phyloP scores from a whole-genome alignment of 2,888 invertebrate genomes.

The Crematogaster levior region DNA sequence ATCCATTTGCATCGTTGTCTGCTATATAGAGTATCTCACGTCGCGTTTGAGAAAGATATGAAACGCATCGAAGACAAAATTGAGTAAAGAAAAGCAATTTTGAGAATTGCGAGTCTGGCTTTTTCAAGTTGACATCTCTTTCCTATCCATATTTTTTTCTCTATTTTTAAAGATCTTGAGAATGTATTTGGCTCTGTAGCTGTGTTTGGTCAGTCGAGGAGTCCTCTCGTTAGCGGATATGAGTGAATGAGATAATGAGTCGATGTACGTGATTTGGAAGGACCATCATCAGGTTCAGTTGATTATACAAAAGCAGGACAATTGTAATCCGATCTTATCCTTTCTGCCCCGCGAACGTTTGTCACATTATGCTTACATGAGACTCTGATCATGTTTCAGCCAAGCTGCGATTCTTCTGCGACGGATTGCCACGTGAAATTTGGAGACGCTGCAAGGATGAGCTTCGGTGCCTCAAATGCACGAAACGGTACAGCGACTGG shows the following conservation, averaged over 20 bases:
- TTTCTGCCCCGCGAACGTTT: neutral
- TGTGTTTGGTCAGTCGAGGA: neutral
- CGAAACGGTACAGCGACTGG: conserved; percentile 78
- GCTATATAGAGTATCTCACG: neutral
- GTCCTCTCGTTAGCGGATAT: neutral
- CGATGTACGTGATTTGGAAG: neutral
- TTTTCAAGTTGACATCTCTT: neutral
- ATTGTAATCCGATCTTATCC: neutral
- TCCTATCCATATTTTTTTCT: neutral
- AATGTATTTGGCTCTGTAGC: neutral
- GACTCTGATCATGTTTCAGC: conserved; percentile 72
- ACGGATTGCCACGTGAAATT: conserved; percentile 74
- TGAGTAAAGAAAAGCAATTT: neutral
- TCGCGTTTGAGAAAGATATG: neutral
- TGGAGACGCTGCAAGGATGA: conserved; percentile 77
- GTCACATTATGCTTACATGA: conserved; percentile 46
- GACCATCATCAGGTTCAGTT: neutral
- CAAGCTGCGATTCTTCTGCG: conserved; percentile 74
- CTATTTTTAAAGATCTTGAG: neutral
- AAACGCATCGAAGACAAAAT: neutral
- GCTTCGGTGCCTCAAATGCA: conserved; percentile 78
- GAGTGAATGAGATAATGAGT: neutral
- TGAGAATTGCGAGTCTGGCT: neutral
- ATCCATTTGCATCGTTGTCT: neutral
- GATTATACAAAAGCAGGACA: conserved; percentile 9